Conservation (phyloP, 2,888 invertebrate genomes). For the Spicauda simplicius region DNA sequence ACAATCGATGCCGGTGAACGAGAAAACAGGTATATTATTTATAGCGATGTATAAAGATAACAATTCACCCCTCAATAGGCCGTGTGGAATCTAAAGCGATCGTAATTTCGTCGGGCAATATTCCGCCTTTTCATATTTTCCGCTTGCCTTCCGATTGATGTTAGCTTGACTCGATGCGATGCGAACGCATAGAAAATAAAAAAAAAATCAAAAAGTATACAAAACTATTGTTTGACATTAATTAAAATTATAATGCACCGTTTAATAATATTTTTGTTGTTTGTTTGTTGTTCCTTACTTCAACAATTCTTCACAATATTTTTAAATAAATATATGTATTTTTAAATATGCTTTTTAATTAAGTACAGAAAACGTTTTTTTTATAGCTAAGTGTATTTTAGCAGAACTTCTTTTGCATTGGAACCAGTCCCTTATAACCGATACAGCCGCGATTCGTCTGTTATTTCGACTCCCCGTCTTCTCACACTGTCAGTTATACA, state of each 20-base stretch:
- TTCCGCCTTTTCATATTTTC: constrained; percentile 82
- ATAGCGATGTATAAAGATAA: constrained; percentile 79
- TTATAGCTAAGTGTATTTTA: background rate
- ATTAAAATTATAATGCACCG: no score
- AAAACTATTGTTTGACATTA: no score
- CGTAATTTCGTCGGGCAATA: constrained; percentile 83
- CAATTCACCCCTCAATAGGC: constrained; percentile 81
- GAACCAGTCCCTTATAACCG: constrained; percentile 57
- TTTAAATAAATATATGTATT: no score
- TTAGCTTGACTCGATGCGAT: constrained; percentile 3
- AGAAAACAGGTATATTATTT: constrained; percentile 80
- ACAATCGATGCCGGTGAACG: constrained; percentile 63
- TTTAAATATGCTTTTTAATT: no score
- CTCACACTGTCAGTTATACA: constrained; percentile 69
- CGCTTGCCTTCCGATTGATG: constrained; percentile 76
- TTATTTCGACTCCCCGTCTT: constrained; percentile 77
- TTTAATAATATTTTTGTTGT: no score
- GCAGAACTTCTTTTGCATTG: background rate
- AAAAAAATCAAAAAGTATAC: background rate
- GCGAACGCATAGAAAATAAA: background rate
- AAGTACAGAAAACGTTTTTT: no score
- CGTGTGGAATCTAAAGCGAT: constrained; percentile 80
- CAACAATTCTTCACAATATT: no score
- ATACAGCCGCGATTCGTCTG: constrained; percentile 79
- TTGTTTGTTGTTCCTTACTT: no score